These are phyloP conservation scores for Synanthedon myopaeformis DNA, from an alignment of 2,888 invertebrate genomes.

Conservation along the genomic window DNA sequence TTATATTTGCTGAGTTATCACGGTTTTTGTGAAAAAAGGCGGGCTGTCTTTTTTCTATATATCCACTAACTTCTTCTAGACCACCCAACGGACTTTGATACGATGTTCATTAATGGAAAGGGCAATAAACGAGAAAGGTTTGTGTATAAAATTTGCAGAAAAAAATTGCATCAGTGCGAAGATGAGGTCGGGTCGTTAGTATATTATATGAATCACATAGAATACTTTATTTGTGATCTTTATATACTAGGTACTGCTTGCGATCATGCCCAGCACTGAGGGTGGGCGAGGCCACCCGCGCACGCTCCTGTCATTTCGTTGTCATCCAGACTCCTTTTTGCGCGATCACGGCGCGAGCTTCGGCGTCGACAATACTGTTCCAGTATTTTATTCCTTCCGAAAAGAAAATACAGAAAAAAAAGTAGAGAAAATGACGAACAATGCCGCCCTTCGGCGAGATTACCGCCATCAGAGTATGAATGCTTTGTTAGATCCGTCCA, in stretches of 20 bases:
- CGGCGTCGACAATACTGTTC: conserved; percentile 64
- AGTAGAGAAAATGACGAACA: conserved; percentile 63
- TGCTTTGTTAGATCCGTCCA: conserved; percentile 61
- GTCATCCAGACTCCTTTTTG: conserved; percentile 64
- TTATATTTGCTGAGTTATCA: no score
- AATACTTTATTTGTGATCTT: no score
- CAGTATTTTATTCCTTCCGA: conserved; percentile 62
- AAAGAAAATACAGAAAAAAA: conserved; percentile 51
- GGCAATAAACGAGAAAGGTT: no score
- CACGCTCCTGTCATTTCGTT: conserved; percentile 65
- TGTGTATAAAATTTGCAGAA: no score
- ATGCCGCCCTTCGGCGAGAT: conserved; percentile 66
- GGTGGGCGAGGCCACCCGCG: conserved; percentile 45
- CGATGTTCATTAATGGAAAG: no score
- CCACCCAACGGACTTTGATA: no score
- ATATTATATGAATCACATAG: conserved; percentile 3
- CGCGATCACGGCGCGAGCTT: conserved; percentile 56
- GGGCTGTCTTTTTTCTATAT: no score
- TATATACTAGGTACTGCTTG: no score
- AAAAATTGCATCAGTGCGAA: no score
- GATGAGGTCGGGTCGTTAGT: no score
- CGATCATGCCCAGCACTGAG: background rate
- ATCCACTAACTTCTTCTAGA: no score
- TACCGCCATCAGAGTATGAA: conserved; percentile 69
- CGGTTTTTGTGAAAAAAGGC: background rate